Evolutionary conservation across 2,888 invertebrate genomes (phyloP), one percentile per base, ranked within the genome.

Genomic region (Protophormia terraenovae): DNA sequence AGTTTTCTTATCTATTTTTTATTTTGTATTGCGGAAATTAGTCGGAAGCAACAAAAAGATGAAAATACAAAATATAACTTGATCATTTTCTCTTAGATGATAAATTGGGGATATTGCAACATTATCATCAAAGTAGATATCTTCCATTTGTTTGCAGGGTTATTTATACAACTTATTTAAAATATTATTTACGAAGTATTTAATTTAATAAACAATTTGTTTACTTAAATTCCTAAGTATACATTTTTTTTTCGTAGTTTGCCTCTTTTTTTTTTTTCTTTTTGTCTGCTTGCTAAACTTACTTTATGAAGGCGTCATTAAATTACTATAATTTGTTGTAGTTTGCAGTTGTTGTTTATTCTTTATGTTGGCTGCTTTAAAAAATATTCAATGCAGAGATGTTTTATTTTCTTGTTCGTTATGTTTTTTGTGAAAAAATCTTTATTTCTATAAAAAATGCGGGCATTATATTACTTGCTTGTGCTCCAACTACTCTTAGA

Each of bases 241-340:
- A 1, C 10, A 55, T 55, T 38, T 45, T 45, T 32, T 67, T 29
- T 29, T 19, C 16, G 27, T 53, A 58, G 7, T 77, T 77, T 16
- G 10, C 2, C 3, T 2, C 10, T 35, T 64, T 12, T 41, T 50
- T 10, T 35, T 32, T 24, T 16, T 29, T 29, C 12, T 29, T 77
- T 58, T 72, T 78, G 72, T 71, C 75, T 79, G 66, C n/a, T 75
- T 8, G n/a, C 53, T 71, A 47, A 27, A 41, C 24, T 69, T 41
- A 47, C 41, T 66, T 53, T 73, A 84, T 81, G 84, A 81, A 81
- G 84, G 84, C 84, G 84, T 84, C 73, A 84, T 81, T 81, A 84
- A 84, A 84, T 84, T 81, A 81, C 84, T 81, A 69, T 77, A 77
- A 84, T 84, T 84, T 77, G 64, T 73, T 50, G 71, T 55, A 77